Conservation (phyloP, 2,888 invertebrate species). For the Bugulina stolonifera region DNA sequence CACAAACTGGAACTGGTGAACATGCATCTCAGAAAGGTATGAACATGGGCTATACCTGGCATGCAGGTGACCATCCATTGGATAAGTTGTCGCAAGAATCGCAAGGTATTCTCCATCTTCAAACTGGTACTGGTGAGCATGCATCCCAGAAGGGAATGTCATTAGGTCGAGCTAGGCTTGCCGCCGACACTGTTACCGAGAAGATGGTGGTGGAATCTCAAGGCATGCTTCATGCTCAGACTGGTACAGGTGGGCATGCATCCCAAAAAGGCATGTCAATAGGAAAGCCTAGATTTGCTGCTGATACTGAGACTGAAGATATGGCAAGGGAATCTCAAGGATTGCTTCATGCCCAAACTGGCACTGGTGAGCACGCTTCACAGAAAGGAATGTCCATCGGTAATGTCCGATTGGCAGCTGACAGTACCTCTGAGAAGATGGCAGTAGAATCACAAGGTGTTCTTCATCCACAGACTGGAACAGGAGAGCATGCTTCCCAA, state of each 20-base stretch:
- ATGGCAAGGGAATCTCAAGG: slow-evolving; percentile 6
- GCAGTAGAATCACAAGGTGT: background rate
- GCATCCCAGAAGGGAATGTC: slow-evolving; percentile 15
- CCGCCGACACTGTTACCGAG: background rate
- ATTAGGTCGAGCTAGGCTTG: background rate
- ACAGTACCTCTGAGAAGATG: background rate
- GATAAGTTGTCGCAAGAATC: background rate
- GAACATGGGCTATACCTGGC: slow-evolving; percentile 14
- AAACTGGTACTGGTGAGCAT: slow-evolving; percentile 8
- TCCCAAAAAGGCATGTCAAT: slow-evolving; percentile 21
- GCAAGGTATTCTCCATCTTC: slow-evolving; percentile 2
- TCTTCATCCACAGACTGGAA: slow-evolving; percentile 14
- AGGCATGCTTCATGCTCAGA: slow-evolving; percentile 19
- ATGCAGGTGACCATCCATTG: background rate
- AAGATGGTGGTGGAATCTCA: slow-evolving; percentile 1
- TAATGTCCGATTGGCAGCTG: background rate
- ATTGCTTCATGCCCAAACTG: background rate
- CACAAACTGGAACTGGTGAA: slow-evolving; percentile 18
- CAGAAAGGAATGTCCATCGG: slow-evolving; percentile 18
- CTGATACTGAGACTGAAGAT: background rate
- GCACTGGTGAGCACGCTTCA: background rate
- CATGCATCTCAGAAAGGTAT: slow-evolving; percentile 23
- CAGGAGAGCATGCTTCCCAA: slow-evolving; percentile 19
- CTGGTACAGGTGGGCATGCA: slow-evolving; percentile 13
- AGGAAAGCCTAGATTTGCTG: background rate